Percentiles rank a stretch among this genome's conserved stretches.
These are phyloP conservation scores for Hydrochoerus hydrochaeris DNA, from an alignment of 2,113 vertebrate genomes.

Conservation along the genomic window DNA sequence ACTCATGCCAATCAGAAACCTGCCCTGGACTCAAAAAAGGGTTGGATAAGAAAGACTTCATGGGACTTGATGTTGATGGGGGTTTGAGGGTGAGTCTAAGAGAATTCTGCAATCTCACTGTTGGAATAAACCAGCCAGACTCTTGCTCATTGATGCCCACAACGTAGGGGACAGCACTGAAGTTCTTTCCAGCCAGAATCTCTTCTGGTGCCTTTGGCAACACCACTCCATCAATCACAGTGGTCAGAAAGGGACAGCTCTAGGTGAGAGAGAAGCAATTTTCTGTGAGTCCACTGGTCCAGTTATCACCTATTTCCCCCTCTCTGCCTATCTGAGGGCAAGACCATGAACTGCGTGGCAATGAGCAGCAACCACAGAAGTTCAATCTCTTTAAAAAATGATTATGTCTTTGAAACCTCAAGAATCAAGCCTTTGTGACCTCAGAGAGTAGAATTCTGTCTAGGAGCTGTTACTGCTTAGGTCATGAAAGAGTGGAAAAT, in stretches of 20 bases:
- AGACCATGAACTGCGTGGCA: rapidly evolving
- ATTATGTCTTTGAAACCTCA: neutral
- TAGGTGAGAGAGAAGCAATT: neutral
- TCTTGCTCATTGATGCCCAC: conserved; percentile 69
- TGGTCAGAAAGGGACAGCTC: neutral
- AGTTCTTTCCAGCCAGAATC: conserved; percentile 58
- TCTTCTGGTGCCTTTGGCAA: conserved; percentile 57
- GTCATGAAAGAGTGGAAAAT: neutral
- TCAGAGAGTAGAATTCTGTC: neutral
- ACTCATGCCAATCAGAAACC: rapidly evolving
- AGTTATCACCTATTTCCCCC: rapidly evolving
- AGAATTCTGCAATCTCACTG: neutral
- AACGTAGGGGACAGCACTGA: conserved; percentile 38
- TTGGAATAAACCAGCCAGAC: conserved; percentile 71
- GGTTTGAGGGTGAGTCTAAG: neutral
- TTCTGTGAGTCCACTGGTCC: neutral
- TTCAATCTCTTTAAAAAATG: neutral
- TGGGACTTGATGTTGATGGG: rapidly evolving
- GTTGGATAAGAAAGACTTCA: neutral
- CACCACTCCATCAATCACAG: conserved; percentile 49
- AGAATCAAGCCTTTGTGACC: neutral
- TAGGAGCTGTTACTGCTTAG: neutral
- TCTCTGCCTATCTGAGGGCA: neutral
- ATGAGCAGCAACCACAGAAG: rapidly evolving
- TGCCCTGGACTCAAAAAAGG: neutral